Evolutionary conservation across 2,888 invertebrate species (phyloP).

Genomic region (Junonia oenone): DNA sequence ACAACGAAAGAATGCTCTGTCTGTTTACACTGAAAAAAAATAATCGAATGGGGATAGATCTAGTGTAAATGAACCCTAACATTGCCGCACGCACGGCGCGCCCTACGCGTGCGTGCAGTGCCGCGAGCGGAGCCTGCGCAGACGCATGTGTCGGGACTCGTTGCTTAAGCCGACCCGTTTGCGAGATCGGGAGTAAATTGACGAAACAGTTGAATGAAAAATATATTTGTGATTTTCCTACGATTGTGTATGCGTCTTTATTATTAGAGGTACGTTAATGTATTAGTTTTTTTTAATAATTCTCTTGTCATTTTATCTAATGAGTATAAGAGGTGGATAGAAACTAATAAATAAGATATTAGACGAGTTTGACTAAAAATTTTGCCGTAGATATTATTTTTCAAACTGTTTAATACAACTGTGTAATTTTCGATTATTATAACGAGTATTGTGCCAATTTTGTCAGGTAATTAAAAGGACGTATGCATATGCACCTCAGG

Average conservation of each 20-base stretch:
- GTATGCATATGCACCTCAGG: too few relatives aligned
- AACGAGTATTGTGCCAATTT: too few relatives aligned
- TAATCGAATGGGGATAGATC: too few relatives aligned
- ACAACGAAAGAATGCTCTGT: too few relatives aligned
- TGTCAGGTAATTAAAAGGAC: too few relatives aligned
- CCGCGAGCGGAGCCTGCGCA: constrained; percentile 13
- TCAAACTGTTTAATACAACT: too few relatives aligned
- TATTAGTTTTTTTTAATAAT: not conserved
- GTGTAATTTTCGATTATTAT: too few relatives aligned
- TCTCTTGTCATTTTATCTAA: not conserved
- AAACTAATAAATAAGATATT: not conserved
- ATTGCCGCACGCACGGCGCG: not conserved
- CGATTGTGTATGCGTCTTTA: not conserved
- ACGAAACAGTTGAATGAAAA: not conserved
- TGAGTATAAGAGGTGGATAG: not conserved
- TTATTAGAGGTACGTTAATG: not conserved
- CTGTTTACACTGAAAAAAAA: too few relatives aligned
- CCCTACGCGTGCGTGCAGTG: constrained; percentile 7
- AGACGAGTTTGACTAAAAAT: too few relatives aligned
- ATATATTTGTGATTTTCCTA: not conserved
- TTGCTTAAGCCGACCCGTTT: not conserved
- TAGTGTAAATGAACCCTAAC: too few relatives aligned
- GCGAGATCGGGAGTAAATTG: not conserved
- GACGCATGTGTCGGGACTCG: constrained; percentile 13
- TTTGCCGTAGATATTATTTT: too few relatives aligned